Conservation (phyloP, 2,113 vertebrate species). For the Cinclus cinclus region DNA sequence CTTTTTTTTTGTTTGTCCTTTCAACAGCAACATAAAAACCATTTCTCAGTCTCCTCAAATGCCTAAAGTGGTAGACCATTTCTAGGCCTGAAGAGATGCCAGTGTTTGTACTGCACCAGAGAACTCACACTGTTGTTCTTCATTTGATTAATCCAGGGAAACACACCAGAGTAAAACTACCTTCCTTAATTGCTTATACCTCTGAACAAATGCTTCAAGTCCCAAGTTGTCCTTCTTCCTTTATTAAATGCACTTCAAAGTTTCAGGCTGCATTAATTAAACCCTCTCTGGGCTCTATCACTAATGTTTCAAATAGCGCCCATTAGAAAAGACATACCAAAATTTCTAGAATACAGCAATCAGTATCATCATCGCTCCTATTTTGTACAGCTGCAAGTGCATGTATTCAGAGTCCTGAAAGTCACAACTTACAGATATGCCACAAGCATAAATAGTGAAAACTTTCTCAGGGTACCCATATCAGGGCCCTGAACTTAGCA, state of each 20-base stretch:
- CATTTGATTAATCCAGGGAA: neutral
- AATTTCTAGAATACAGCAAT: neutral
- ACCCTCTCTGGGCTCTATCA: neutral
- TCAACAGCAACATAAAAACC: neutral
- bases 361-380: neutral
- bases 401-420: neutral
- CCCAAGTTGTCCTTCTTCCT: neutral
- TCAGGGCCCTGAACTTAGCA: neutral
- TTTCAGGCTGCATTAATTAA: neutral
- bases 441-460: neutral
- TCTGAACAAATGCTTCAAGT: neutral
- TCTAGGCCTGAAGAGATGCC: neutral
- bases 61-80: neutral
- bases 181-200: neutral
- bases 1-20: neutral
- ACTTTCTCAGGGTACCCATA: neutral
- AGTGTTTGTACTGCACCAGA: neutral
- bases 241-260: neutral
- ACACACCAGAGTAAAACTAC: neutral
- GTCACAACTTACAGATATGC: neutral
- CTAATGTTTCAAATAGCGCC: neutral
- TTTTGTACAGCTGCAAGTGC: neutral
- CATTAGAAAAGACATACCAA: neutral
- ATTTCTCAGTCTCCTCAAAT: neutral
- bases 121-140: neutral